These are phyloP conservation scores for Criorhina ranunculi DNA, from an alignment of 2,888 invertebrate species.

Conservation along the genomic window DNA sequence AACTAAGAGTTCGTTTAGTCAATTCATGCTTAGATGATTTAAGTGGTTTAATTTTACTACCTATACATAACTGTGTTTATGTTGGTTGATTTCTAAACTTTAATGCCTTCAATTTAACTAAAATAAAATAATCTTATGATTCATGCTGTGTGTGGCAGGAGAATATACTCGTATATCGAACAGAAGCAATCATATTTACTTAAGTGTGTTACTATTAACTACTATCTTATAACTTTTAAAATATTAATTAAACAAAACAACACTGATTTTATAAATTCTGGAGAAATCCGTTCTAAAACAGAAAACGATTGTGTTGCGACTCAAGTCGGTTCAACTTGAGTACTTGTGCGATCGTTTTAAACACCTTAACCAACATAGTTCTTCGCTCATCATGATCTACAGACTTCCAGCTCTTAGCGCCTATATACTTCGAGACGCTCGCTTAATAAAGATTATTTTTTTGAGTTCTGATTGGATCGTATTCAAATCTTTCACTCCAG, in stretches of 20 bases:
- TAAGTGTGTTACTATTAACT: conserved; percentile 42
- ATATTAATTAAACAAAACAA: conserved; percentile 44
- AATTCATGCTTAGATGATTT: conserved; percentile 53
- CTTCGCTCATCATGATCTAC: too few species aligned
- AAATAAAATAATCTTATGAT: conserved; percentile 70
- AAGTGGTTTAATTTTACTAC: conserved; percentile 43
- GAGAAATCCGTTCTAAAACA: too few species aligned
- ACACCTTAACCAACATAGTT: too few species aligned
- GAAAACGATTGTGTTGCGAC: too few species aligned
- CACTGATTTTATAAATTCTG: not conserved
- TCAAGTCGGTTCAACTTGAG: too few species aligned
- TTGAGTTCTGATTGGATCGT: too few species aligned
- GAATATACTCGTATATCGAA: conserved; percentile 61
- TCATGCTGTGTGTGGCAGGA: conserved; percentile 62
- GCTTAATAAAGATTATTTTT: too few species aligned
- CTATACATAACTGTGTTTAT: conserved; percentile 23
- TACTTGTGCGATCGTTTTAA: too few species aligned
- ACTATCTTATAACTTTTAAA: conserved; percentile 59
- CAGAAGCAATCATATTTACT: conserved; percentile 73
- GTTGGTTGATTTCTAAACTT: conserved; percentile 65
- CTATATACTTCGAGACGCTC: too few species aligned
- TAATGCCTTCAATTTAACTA: conserved; percentile 67
- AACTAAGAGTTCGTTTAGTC: conserved; percentile 39
- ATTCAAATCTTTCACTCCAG: too few species aligned
- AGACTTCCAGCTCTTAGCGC: too few species aligned